phyloP scores from a whole-genome alignment of 2,113 vertebrate species.

The Oryzias celebensis region DNA sequence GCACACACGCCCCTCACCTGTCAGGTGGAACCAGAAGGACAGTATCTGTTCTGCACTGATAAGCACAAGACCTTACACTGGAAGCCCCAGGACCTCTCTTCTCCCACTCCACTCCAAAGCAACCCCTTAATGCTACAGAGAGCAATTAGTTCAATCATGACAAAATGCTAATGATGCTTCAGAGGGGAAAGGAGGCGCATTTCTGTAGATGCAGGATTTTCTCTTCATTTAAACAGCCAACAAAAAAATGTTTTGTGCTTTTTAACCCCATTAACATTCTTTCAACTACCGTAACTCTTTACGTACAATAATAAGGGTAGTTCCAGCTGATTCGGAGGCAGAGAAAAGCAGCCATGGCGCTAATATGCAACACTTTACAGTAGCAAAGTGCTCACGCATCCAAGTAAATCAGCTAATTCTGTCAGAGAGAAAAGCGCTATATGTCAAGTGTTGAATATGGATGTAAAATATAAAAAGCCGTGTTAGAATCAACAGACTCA shows the following conservation, averaged over 20 bases:
- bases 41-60: conserved; percentile 65
- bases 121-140: conserved; percentile 36
- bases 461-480: too few relatives aligned
- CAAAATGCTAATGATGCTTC: conserved; percentile 59
- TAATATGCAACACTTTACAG: too few relatives aligned
- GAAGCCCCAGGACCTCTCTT: conserved; percentile 10
- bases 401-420: too few relatives aligned
- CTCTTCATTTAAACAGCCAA: conserved; percentile 33
- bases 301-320: too few relatives aligned
- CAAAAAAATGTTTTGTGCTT: conserved; percentile 39
- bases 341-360: too few relatives aligned
- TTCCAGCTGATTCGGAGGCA: too few relatives aligned
- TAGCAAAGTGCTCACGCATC: too few relatives aligned
- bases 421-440: too few relatives aligned
- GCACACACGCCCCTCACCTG: conserved; percentile 52
- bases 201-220: conserved; percentile 26
- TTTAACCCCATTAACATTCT: too few relatives aligned
- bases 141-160: conserved; percentile 55
- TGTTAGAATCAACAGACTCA: too few relatives aligned
- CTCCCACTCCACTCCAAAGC: conserved; percentile 21
- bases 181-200: conserved; percentile 30
- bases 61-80: conserved; percentile 63
- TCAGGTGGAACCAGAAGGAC: conserved; percentile 58
- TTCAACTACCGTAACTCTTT: too few relatives aligned
- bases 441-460: too few relatives aligned